These are phyloP conservation scores for Ectropis grisescens DNA, from an alignment of 1,140 invertebrate genomes.

Conservation along the genomic window DNA sequence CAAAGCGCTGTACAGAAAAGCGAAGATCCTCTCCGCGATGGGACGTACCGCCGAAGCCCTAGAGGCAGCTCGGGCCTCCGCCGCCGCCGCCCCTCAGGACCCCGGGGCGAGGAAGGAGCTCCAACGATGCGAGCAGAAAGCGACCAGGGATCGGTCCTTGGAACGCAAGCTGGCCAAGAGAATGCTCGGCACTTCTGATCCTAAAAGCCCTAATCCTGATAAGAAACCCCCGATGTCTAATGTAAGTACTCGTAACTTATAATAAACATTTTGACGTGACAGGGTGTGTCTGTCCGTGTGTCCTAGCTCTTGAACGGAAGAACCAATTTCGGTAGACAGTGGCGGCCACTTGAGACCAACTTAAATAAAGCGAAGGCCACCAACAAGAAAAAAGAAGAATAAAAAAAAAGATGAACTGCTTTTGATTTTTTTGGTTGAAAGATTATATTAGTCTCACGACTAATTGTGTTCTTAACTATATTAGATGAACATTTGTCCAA, in stretches of 20 bases:
- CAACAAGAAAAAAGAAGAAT: no score
- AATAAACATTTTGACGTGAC: background rate
- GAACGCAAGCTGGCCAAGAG: slow-evolving; percentile 36
- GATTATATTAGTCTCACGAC: no score
- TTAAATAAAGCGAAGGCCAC: no score
- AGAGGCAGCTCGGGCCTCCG: slow-evolving; percentile 36
- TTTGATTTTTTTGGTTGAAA: no score
- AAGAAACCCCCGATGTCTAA: slow-evolving; percentile 44
- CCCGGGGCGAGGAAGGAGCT: slow-evolving; percentile 27
- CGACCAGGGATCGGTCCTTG: slow-evolving; percentile 30
- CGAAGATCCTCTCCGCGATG: slow-evolving; percentile 57
- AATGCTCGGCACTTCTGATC: slow-evolving; percentile 32
- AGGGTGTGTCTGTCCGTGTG: no score
- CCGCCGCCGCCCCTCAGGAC: slow-evolving; percentile 36
- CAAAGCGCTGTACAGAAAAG: slow-evolving; percentile 91
- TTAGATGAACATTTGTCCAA: no score
- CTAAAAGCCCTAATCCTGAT: slow-evolving; percentile 15
- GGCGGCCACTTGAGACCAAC: no score
- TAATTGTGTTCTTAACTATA: no score
- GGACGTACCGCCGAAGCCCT: slow-evolving; percentile 40
- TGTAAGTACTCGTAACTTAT: slow-evolving; percentile 13
- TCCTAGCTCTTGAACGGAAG: no score
- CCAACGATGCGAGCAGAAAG: slow-evolving; percentile 31
- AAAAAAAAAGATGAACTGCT: no score
- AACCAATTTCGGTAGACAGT: no score